Evolutionary conservation across 2,113 vertebrate species (phyloP).

Genomic region (Gallinago undulata): DNA sequence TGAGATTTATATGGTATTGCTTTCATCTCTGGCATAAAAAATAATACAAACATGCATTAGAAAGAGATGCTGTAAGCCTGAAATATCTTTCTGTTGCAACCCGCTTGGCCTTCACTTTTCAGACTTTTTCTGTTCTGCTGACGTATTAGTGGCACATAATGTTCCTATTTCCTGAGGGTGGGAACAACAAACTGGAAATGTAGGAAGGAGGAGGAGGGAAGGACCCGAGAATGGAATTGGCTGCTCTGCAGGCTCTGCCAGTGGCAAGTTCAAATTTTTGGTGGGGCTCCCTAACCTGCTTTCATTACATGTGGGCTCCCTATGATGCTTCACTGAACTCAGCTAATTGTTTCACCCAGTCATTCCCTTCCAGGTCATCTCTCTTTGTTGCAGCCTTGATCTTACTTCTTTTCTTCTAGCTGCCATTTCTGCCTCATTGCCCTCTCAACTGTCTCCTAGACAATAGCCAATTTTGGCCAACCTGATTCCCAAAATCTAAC

Average conservation of each 20-base stretch:
- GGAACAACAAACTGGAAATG: constrained; percentile 29
- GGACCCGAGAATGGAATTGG: not conserved
- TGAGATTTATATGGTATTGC: constrained; percentile 19
- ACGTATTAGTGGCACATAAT: constrained; percentile 14
- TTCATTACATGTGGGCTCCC: not conserved
- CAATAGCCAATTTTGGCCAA: not conserved
- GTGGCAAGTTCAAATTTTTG: constrained; percentile 24
- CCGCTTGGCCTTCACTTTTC: not conserved
- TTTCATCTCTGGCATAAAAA: constrained; percentile 23
- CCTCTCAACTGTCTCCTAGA: not conserved
- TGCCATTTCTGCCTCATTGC: not conserved
- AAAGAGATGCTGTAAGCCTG: not conserved
- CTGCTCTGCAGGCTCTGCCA: constrained; percentile 29
- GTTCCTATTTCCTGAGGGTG: constrained; percentile 26
- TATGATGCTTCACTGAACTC: not conserved
- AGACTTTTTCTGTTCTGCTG: constrained; percentile 18
- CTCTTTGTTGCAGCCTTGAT: not conserved
- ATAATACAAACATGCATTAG: not conserved
- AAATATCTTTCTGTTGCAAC: constrained; percentile 25
- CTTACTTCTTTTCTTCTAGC: not conserved
- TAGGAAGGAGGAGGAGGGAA: constrained; percentile 33
- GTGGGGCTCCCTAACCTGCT: not conserved
- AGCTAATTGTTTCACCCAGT: not conserved
- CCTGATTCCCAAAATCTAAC: not conserved
- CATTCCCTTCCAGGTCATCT: not conserved